A percentile compares a stretch with the other conserved stretches of the same genome.
These are phyloP conservation scores for Acanthurus lineatus DNA, from an alignment of 2,797 vertebrate species.

Conservation along the genomic window DNA sequence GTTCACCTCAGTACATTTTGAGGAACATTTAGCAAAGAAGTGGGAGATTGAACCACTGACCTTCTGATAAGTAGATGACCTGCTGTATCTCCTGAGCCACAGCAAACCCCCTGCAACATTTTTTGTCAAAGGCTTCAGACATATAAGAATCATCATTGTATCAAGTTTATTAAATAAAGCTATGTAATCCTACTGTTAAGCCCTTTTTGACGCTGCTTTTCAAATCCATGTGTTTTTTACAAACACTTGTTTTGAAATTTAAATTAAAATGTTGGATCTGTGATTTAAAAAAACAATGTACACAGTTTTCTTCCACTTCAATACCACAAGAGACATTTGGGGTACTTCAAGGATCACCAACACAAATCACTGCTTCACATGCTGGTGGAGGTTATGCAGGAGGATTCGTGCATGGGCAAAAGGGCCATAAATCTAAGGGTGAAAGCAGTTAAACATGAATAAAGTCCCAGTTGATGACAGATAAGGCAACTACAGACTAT, in stretches of 20 bases:
- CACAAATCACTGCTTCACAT: conserved; percentile 44
- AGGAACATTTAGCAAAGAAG: too few relatives aligned
- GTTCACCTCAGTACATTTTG: too few relatives aligned
- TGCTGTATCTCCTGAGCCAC: too few relatives aligned
- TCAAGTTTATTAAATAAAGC: too few relatives aligned
- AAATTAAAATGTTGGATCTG: neutral
- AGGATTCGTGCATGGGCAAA: conserved; percentile 74
- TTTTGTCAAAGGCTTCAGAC: too few relatives aligned
- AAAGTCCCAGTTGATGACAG: conserved; percentile 88
- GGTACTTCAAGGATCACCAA: conserved; percentile 5
- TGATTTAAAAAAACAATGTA: neutral
- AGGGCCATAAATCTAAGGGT: conserved; percentile 73
- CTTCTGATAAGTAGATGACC: too few relatives aligned
- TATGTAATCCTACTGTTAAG: too few relatives aligned
- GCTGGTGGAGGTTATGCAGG: conserved; percentile 26
- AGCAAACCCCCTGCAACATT: too few relatives aligned
- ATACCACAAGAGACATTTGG: conserved; percentile 4
- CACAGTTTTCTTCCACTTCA: neutral
- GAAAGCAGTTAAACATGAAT: conserved; percentile 86
- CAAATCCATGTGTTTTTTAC: neutral
- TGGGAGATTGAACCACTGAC: too few relatives aligned
- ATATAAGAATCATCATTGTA: too few relatives aligned
- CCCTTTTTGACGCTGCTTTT: too few relatives aligned
- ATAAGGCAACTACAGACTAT: conserved; percentile 86
- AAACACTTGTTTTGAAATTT: conserved; percentile 5